Base-by-base conservation (phyloP, 2,113 vertebrate species). In the Crypturellus undulatus region DNA sequence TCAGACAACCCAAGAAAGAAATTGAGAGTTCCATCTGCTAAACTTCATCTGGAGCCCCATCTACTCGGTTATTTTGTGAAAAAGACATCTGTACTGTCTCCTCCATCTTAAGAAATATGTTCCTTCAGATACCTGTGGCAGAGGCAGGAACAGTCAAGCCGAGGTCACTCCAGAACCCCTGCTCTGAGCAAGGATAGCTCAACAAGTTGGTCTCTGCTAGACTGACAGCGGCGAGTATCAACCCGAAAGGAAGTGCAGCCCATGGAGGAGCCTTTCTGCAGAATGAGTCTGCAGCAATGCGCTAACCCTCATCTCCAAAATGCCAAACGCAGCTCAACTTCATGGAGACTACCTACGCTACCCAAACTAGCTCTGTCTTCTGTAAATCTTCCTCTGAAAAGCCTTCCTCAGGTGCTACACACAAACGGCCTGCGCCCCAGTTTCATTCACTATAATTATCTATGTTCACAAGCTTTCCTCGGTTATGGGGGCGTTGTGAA, bases 201-300 rank as follows among this genome's bases (percentile, higher is more conserved):
- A 73, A 80, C 68, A 92, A 76, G 34, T 45, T 28, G 9, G 36
- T 85, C 30, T 28, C 10, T 49, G 14, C 65, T 73, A 82, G 65
- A 42, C 73, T 72, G 87, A 82, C 65, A 92, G 85, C 47, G 77
- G 11, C 17, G 6, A 85, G 12, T 18, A 72, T 69, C 42, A 78
- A 17, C 15, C 7, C 60, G 54, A 73, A 16, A 32, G 20, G 30
- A 54, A 80, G 51, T 21, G 76, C 17, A 68, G 54, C 64, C 63
- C 38, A 75, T 4, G 14, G 12, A 16, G 26, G 49, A 2, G 0
- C 54, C 54, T 18, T 70, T 42, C 45, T 63, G 77, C 42, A 70
- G 40, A 52, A 60, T 0, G 1, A 63, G 24, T 26, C 59, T 34
- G n/a, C 9, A 80, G 68, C 12, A 47, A 59, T 0, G 0, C 6